These are phyloP conservation scores for Lottia scabra DNA, from an alignment of 2,888 invertebrate genomes.

Conservation along the genomic window DNA sequence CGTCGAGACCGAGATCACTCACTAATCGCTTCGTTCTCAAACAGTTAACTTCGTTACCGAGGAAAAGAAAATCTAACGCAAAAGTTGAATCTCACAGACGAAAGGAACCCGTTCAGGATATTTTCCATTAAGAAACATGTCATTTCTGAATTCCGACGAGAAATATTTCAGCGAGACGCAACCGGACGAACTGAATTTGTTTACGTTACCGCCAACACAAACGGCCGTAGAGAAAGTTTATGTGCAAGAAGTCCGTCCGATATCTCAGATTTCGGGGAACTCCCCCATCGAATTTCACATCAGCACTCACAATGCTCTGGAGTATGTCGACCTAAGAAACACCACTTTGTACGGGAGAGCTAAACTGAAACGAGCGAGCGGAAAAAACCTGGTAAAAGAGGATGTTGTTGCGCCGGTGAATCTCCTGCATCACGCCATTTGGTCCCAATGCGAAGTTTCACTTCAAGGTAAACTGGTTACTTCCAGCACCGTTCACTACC, in stretches of 20 bases:
- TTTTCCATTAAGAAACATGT: too few relatives aligned
- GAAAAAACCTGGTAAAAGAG: conserved; percentile 16
- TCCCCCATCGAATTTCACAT: conserved; percentile 33
- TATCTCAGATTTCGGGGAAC: conserved; percentile 22
- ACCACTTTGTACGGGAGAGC: conserved; percentile 21
- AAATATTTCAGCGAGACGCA: conserved; percentile 11
- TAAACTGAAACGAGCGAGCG: conserved; percentile 23
- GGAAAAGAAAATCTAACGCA: too few relatives aligned
- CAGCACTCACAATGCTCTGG: conserved; percentile 30
- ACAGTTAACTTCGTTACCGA: not conserved
- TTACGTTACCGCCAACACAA: conserved; percentile 30
- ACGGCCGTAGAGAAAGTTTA: conserved; percentile 27
- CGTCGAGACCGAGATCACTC: not conserved
- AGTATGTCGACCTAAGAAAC: conserved; percentile 24
- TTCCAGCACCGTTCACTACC: too few relatives aligned
- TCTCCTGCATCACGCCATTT: conserved; percentile 29
- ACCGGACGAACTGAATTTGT: conserved; percentile 23
- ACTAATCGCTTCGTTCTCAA: not conserved
- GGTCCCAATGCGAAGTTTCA: conserved; percentile 23
- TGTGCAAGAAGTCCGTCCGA: conserved; percentile 28
- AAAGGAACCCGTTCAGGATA: too few relatives aligned
- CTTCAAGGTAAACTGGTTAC: conserved; percentile 21
- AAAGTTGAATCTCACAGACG: too few relatives aligned
- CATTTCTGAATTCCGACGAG: not conserved
- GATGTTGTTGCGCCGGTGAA: conserved; percentile 30